These are phyloP conservation scores for Xestia rhomboidea DNA, from an alignment of 2,888 invertebrate species.

Conservation along the genomic window DNA sequence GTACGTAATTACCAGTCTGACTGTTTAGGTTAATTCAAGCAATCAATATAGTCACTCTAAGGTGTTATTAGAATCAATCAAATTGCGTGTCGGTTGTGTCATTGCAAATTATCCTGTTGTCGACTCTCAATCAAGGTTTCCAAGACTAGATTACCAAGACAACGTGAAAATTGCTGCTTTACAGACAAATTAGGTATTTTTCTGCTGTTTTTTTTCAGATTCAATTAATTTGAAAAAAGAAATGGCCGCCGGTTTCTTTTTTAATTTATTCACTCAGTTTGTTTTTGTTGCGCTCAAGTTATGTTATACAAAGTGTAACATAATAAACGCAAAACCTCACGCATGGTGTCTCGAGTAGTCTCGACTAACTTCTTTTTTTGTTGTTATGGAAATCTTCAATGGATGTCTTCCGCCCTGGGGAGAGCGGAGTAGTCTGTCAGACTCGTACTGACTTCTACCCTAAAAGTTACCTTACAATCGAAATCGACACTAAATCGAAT, in stretches of 20 bases:
- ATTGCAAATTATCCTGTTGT: slow-evolving; percentile 36
- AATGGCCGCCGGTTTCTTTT: neutral
- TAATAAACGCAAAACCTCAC: no score
- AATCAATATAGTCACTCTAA: slow-evolving; percentile 24
- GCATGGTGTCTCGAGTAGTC: no score
- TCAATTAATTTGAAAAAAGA: neutral
- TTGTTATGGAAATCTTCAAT: no score
- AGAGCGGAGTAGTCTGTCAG: no score
- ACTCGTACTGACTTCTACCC: neutral
- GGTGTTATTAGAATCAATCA: slow-evolving; percentile 38
- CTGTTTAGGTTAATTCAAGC: slow-evolving; percentile 6
- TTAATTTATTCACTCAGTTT: neutral
- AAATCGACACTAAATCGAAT: neutral
- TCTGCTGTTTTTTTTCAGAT: neutral
- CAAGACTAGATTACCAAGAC: slow-evolving; percentile 9
- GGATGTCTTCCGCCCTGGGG: no score
- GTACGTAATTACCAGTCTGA: neutral
- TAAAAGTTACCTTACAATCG: neutral
- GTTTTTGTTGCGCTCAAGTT: neutral
- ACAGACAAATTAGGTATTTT: neutral
- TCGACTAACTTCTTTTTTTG: no score
- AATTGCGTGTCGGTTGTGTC: slow-evolving; percentile 24
- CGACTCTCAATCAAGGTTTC: slow-evolving; percentile 22
- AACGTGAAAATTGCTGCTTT: neutral
- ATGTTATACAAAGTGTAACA: no score